Percentiles rank a stretch among this genome's conserved stretches.
phyloP scores from a whole-genome alignment of 1,140 invertebrate genomes.

The Drosophila sproati region DNA sequence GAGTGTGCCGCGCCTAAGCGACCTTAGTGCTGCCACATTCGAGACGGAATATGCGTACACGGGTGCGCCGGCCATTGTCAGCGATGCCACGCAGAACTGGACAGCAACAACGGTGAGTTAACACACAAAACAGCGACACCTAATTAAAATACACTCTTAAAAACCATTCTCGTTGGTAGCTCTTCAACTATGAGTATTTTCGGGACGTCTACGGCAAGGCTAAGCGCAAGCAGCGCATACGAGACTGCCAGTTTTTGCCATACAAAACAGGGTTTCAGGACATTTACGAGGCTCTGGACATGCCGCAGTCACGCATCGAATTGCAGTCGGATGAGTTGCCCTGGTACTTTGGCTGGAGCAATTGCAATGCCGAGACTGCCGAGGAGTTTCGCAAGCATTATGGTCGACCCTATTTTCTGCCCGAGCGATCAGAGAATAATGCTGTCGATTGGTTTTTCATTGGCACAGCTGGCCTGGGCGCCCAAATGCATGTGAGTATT shows the following conservation, averaged over 20 bases:
- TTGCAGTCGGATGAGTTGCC: constrained; percentile 87
- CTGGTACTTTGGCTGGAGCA: constrained; percentile 98
- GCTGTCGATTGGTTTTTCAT: constrained; percentile 98
- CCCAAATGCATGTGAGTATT: constrained; percentile 94
- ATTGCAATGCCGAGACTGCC: constrained; percentile 93
- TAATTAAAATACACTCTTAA: not conserved
- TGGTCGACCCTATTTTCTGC: constrained; percentile 94
- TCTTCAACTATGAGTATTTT: constrained; percentile 92
- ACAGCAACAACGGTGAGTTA: constrained; percentile 87
- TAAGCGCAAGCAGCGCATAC: constrained; percentile 85
- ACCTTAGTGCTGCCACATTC: constrained; percentile 89
- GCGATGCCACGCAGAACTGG: constrained; percentile 92
- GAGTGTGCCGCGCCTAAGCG: constrained; percentile 87
- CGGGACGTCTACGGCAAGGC: constrained; percentile 89
- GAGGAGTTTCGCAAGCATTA: constrained; percentile 92
- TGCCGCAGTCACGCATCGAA: constrained; percentile 89
- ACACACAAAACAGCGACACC: too few relatives aligned
- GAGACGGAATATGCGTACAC: constrained; percentile 91
- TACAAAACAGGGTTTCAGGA: constrained; percentile 92
- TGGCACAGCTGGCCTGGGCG: constrained; percentile 96
- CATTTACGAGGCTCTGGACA: constrained; percentile 91
- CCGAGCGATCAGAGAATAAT: constrained; percentile 92
- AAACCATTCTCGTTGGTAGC: constrained; percentile 58
- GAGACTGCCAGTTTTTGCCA: constrained; percentile 95
- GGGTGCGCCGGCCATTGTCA: constrained; percentile 92